These are phyloP conservation scores for Synergus laeviventris DNA, from an alignment of 2,888 invertebrate species.

Conservation along the genomic window DNA sequence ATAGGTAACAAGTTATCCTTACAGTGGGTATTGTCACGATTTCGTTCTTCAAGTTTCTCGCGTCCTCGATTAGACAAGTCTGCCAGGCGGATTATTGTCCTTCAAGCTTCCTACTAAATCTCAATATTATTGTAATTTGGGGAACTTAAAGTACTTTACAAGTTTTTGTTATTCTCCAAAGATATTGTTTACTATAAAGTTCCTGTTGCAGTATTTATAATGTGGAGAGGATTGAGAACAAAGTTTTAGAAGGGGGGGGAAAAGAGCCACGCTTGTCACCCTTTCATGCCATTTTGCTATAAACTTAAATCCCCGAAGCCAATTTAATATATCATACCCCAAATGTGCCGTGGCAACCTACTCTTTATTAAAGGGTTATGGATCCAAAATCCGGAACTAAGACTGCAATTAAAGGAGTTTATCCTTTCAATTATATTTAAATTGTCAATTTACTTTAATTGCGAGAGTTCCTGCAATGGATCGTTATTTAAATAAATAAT, in stretches of 20 bases:
- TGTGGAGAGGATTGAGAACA: neutral
- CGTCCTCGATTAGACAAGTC: neutral
- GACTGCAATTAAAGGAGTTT: neutral
- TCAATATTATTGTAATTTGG: neutral
- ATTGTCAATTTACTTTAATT: too few species aligned
- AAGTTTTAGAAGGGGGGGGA: neutral
- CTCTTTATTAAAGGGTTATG: neutral
- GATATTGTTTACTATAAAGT: neutral
- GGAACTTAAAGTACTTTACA: neutral
- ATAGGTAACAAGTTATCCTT: slow-evolving; percentile 24
- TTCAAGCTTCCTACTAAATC: neutral
- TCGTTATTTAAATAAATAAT: neutral
- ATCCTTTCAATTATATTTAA: too few species aligned
- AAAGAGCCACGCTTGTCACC: neutral
- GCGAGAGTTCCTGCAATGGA: too few species aligned
- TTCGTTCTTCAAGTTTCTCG: slow-evolving; percentile 28
- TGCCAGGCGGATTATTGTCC: slow-evolving; percentile 10
- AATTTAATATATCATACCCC: neutral
- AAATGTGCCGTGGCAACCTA: neutral
- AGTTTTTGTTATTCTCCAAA: neutral
- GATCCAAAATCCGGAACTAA: neutral
- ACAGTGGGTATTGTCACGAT: slow-evolving; percentile 2
- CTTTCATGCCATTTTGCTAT: neutral
- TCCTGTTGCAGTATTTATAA: neutral
- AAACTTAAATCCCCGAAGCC: neutral